Evolutionary conservation across 1,140 invertebrate species (phyloP), one percentile per base, ranked within the genome.

Genomic region (Eupristina koningsbergeri): DNA sequence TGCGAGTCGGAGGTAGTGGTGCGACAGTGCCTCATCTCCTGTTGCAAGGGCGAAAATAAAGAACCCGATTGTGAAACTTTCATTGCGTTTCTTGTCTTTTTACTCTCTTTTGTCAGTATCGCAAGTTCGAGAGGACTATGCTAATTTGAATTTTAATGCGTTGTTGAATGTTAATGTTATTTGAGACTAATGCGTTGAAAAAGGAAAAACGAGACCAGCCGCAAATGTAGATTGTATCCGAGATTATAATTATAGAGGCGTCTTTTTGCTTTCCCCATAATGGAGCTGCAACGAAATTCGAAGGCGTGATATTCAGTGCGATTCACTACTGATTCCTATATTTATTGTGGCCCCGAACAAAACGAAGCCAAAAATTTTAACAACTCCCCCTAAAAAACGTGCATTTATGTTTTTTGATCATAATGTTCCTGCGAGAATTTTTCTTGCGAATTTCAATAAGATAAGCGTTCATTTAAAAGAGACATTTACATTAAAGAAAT

Each of bases 121-220:
- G 64, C 63, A n/a, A 15, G 0, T 22, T 34, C 22, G 47, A 73
- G 45, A 22, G 39, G 61, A 45, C 22, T 79, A 83, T 78, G 82
- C 64, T 83, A 83, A 83, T 83, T 73, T 41, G 64, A 17, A 41
- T 41, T 71, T 71, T 71, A 41, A 77, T 45, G 47, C 34, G 58
- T 64, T 61, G 31, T 53, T 79, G 41, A 79, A 79, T 79, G 34
- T 47, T 61, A 58, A 79, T 79, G 50, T 31, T 45, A 71, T 71
- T 78, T 36, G 63, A 63, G 45, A 13, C 41, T 83, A 83, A 83
- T 79, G 82, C 75, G n/a, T 29, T 61, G 26, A 73, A 73, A 79
- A 41, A 13, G 22, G 36, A 36, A 71, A 41, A 71, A 17, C 6
- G 0, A 7, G 19, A n/a, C 67, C 67, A n/a, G 67, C 36, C 36